Evolutionary conservation across 2,888 invertebrate genomes (phyloP), one percentile per base, ranked within the genome.

Genomic region (Heliconius cydno): DNA sequence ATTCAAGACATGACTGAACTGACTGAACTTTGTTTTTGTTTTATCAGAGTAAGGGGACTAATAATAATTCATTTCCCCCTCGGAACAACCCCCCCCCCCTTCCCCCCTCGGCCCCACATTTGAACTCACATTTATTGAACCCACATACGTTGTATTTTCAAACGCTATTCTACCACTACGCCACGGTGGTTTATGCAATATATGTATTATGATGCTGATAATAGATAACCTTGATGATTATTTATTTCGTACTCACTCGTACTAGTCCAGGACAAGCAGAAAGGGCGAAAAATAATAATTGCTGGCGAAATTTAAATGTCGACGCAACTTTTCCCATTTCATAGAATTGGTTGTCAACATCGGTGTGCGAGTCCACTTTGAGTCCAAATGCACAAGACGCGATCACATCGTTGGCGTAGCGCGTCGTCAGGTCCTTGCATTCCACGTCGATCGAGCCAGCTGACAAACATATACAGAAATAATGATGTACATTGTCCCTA

Each of bases 291-390:
- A 87, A 81, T 30, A 83, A 77, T 1, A 87, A 28, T 15, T 85
- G 52, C 46, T 86, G 85, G 7, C 76, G 83, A n/a, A 86, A 84
- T 9, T 82, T 84, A 28, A 88, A 86, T 6, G 80, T 84, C 9
- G 95, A 92, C 6, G 92, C 86, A 28, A 87, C 87, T 83, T 93
- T 95, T 15, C 95, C 96, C 92, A 92, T 94, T 60, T 86, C 66
- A 84, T 94, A 96, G 86, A 96, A 96, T 66, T 92, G 88, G 83
- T 96, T 96, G 0, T 95, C 86, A 10, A 86, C 89, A 0, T 96
- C 90, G 28, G 87, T 87, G 70, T 95, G 90, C 0, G 96, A 96
- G 85, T 96, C 92, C 30, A 95, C 93, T 83, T 94, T 91, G 1
- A 95, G 84, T 0, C 95, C 95, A 83, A 95, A 95, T 1, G 93